Base-by-base conservation (phyloP, 2,113 vertebrate species). In the Motacilla alba region DNA sequence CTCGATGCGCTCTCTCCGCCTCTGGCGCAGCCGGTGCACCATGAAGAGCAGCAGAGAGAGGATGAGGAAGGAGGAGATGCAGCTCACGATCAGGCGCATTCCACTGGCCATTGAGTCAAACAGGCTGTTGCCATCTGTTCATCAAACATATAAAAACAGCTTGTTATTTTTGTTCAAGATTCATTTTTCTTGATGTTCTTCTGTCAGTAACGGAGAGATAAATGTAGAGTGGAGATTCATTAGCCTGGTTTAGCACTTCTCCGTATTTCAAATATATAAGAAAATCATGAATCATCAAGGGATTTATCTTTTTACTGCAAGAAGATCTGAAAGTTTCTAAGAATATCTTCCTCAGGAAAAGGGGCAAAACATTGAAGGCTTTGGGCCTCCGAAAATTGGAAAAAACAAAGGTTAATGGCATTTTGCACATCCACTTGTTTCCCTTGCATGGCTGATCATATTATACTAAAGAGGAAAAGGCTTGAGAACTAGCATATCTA, bases 21-120 rank as follows among this genome's bases (percentile, higher is more conserved):
- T 97, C 98, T 99, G 99, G 13, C 99, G 98, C 23, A 99, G 98
- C 63, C 99, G 97, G 88, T 99, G 99, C 58, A 99, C 99, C 99
- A 99, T 99, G 98, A 99, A 99, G 66, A 99, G 99, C 96, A 99
- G 98, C 97, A 99, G 98, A 1, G 99, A 99, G 74, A 99, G 98
- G 96, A 99, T 99, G 95, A 99, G 99, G 98, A 99, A 99, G 95
- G 99, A 99, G 5, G 99, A 99, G 94, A 99, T 98, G 90, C 99
- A 99, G 98, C 99, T 99, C 83, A 99, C 99, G 0, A 99, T 99
- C 87, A 99, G 98, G 13, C 99, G 98, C 99, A 99, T 99, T 21
- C 99, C 99, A 11, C 99, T 98, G 15, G 99, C 99, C 99, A 99
- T 99, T 0, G 99, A 99, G 97, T 99, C 99, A 55, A 99, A 99